Evolutionary conservation across 2,797 vertebrate genomes (phyloP).

Genomic region (Falco concolor): DNA sequence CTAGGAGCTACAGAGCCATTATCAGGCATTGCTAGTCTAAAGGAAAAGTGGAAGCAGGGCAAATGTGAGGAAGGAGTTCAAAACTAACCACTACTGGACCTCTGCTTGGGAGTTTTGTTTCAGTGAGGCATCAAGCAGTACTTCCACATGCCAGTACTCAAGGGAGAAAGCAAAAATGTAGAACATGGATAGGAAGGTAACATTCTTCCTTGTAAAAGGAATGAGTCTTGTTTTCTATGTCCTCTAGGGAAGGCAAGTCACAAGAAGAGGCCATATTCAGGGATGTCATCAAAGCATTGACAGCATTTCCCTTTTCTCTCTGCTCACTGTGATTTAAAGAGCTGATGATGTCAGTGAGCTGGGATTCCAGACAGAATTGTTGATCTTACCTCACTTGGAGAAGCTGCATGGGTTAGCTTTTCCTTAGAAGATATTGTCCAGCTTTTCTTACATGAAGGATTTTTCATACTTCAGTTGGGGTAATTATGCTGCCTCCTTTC

Average conservation of each 20-base stretch:
- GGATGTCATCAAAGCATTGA: not conserved
- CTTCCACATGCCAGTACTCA: not conserved
- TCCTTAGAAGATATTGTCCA: not conserved
- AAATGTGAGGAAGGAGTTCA: not conserved
- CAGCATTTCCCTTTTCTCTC: not conserved
- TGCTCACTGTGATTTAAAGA: not conserved
- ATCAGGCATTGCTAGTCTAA: not conserved
- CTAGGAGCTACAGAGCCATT: not conserved
- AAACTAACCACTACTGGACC: not conserved
- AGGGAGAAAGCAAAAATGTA: not conserved
- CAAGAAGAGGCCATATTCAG: not conserved
- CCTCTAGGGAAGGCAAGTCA: not conserved
- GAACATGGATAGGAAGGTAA: not conserved
- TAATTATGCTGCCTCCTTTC: not conserved
- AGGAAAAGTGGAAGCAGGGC: not conserved
- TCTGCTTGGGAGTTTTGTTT: not conserved
- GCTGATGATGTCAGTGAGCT: not conserved
- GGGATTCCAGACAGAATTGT: not conserved
- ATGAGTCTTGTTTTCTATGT: not conserved
- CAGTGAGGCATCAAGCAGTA: not conserved
- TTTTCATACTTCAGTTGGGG: slow-evolving; percentile 15
- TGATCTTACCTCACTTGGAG: not conserved
- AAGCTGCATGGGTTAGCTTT: not conserved
- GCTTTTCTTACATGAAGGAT: not conserved
- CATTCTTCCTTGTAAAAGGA: not conserved